Evolutionary conservation across 2,888 invertebrate species (phyloP).

Genomic region (Hyposoter dolosus): DNA sequence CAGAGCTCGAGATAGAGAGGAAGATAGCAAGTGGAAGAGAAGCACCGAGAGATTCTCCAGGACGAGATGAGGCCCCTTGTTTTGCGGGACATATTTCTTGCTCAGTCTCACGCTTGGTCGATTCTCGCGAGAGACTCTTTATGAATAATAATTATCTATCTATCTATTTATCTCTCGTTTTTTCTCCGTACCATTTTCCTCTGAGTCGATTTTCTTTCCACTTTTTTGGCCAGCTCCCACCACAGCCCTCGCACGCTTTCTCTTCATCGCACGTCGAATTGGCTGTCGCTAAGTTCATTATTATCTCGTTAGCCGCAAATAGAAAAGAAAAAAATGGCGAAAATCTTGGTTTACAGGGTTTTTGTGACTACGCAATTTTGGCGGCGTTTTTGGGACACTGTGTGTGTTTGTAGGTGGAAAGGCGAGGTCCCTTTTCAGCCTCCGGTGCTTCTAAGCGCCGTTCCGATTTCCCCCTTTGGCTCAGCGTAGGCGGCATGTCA

Average conservation of each 20-base stretch:
- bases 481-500: slow-evolving; percentile 84
- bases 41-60: slow-evolving; percentile 67
- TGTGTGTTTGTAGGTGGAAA: slow-evolving; percentile 35
- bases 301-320: neutral
- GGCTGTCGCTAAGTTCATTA: neutral
- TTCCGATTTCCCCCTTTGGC: slow-evolving; percentile 81
- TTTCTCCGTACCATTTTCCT: slow-evolving; percentile 5
- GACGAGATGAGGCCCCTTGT: slow-evolving; percentile 77
- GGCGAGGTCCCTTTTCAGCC: slow-evolving; percentile 79
- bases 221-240: neutral
- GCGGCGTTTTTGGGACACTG: neutral
- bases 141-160: slow-evolving; percentile 84
- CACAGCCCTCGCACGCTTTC: neutral
- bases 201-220: neutral
- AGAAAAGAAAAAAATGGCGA: neutral
- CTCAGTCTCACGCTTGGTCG: slow-evolving; percentile 82
- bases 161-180: slow-evolving; percentile 66
- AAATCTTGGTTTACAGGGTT: neutral
- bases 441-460: slow-evolving; percentile 81
- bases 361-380: neutral
- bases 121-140: slow-evolving; percentile 80
- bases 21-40: slow-evolving; percentile 68
- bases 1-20: slow-evolving; percentile 47
- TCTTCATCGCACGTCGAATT: neutral
- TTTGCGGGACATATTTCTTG: slow-evolving; percentile 84